Evolutionary conservation across 2,888 invertebrate species (phyloP).

Genomic region (Copidosoma aretas): DNA sequence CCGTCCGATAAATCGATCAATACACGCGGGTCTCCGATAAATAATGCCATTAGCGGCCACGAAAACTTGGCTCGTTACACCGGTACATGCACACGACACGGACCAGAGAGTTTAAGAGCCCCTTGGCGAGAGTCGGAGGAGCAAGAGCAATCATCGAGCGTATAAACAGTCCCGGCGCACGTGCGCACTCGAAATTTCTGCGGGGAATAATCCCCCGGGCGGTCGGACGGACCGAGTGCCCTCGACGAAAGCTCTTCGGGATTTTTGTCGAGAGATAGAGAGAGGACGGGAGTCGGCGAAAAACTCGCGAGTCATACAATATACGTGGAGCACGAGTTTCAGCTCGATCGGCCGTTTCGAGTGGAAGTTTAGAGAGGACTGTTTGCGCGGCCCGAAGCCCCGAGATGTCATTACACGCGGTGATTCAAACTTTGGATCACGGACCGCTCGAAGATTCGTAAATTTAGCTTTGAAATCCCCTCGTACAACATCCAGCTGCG

Average conservation of each 20-base stretch:
- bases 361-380: neutral
- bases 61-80: slow-evolving; percentile 22
- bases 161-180: slow-evolving; percentile 15
- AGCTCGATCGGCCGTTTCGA: neutral
- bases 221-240: neutral
- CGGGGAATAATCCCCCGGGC: neutral
- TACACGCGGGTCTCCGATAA: slow-evolving; percentile 16
- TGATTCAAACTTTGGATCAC: no score
- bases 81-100: neutral
- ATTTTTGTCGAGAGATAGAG: no score
- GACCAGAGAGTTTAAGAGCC: slow-evolving; percentile 16
- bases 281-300: no score
- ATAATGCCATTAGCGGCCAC: slow-evolving; percentile 21
- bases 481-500: no score
- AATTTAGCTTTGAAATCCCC: no score
- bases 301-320: neutral
- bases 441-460: no score
- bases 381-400: no score
- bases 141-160: slow-evolving; percentile 31
- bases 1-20: slow-evolving; percentile 16
- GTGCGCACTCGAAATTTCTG: neutral
- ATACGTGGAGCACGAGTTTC: no score
- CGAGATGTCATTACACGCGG: no score
- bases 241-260: no score
- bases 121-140: slow-evolving; percentile 12